phyloP scores from a whole-genome alignment of 2,113 vertebrate species.

The Lasiurus cinereus region DNA sequence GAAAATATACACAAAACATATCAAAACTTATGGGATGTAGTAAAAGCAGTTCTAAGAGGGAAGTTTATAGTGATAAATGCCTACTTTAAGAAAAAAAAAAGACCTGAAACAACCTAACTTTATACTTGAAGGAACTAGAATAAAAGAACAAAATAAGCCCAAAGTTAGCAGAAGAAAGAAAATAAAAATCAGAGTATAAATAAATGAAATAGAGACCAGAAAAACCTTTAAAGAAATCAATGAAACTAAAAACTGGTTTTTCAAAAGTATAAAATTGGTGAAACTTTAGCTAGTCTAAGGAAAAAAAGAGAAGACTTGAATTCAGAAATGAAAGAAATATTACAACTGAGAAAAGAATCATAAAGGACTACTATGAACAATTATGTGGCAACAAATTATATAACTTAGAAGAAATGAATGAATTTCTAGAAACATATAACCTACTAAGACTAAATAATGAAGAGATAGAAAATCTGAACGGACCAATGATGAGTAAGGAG shows the following conservation, averaged over 20 bases:
- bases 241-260: not conserved
- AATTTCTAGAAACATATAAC: not conserved
- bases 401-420: not conserved
- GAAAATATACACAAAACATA: not conserved
- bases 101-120: not conserved
- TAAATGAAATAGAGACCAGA: not conserved
- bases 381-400: not conserved
- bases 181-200: not conserved
- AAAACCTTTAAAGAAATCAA: not conserved
- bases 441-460: not conserved
- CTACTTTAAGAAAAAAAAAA: not conserved
- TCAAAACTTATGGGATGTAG: not conserved
- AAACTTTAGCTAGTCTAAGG: not conserved
- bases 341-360: not conserved
- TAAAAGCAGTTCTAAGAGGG: not conserved
- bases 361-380: not conserved
- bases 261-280: not conserved
- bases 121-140: not conserved
- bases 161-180: not conserved
- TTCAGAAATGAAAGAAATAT: not conserved
- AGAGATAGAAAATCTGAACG: constrained; percentile 9
- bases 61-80: not conserved
- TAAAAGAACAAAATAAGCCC: not conserved
- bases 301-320: not conserved
- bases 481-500: not conserved